Percentiles rank a stretch among this genome's conserved stretches.
Evolutionary conservation across 1,140 invertebrate species (phyloP).

Genomic region (Caenorhabditis briggsae): DNA sequence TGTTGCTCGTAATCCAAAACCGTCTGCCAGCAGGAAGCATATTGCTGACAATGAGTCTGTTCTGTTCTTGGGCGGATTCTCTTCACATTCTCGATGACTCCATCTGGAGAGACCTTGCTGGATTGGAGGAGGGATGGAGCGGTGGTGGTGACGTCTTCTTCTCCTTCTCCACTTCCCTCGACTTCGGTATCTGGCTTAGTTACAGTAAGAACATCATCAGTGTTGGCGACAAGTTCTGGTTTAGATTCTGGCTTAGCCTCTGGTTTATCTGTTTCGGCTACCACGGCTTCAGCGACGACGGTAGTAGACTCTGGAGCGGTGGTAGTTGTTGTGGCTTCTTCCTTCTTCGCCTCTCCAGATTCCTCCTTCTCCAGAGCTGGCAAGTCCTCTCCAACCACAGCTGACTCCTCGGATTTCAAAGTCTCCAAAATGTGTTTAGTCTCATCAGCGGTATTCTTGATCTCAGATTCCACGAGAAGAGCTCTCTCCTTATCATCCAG

Average conservation of each 20-base stretch:
- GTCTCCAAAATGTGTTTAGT: background rate
- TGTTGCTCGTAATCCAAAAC: constrained; percentile 58
- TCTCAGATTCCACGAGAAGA: constrained; percentile 22
- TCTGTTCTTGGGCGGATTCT: constrained; percentile 49
- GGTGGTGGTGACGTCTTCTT: background rate
- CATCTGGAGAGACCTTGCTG: constrained; percentile 2
- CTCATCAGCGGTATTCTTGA: constrained; percentile 40
- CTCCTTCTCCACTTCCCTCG: constrained; percentile 44
- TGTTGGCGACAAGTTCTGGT: constrained; percentile 35
- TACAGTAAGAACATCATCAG: constrained; percentile 4
- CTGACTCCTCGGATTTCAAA: constrained; percentile 29
- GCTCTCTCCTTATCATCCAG: constrained; percentile 12
- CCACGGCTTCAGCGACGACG: background rate
- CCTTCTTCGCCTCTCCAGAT: constrained; percentile 6
- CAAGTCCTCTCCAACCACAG: constrained; percentile 8
- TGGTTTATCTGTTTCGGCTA: background rate
- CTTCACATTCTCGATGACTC: constrained; percentile 16
- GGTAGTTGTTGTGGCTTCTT: background rate
- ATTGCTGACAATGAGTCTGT: constrained; percentile 21
- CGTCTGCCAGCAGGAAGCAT: constrained; percentile 48
- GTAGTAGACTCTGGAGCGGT: constrained; percentile 13
- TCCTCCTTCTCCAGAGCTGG: constrained; percentile 50
- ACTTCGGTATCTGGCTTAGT: constrained; percentile 50
- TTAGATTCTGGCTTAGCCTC: background rate
- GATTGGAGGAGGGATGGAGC: background rate